These are phyloP conservation scores for Nyctereutes procyonoides DNA, from an alignment of 2,113 vertebrate genomes.

Conservation along the genomic window DNA sequence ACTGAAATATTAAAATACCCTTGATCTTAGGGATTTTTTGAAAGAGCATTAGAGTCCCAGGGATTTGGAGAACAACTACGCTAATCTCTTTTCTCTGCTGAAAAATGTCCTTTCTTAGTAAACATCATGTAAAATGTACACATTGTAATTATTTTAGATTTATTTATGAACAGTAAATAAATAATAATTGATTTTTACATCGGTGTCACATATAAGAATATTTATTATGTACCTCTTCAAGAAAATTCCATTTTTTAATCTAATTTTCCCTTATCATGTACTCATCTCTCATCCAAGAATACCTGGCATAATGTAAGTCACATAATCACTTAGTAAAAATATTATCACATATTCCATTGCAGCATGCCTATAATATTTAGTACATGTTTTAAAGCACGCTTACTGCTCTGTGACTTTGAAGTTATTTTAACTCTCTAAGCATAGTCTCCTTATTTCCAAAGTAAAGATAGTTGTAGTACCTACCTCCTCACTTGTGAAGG, in stretches of 20 bases:
- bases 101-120: conserved; percentile 20
- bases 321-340: neutral
- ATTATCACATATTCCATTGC: neutral
- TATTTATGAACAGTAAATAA: conserved; percentile 1
- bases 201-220: neutral
- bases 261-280: neutral
- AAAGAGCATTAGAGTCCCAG: neutral
- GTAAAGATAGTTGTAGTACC: neutral
- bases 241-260: neutral
- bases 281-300: neutral
- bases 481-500: neutral
- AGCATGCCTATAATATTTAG: neutral
- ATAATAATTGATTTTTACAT: neutral
- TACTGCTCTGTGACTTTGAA: neutral
- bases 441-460: neutral
- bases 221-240: conserved; percentile 30
- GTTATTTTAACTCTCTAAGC: neutral
- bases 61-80: neutral
- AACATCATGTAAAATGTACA: neutral
- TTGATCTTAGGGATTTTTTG: neutral
- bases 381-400: neutral
- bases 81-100: neutral
- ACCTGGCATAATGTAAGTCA: neutral
- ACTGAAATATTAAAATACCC: neutral
- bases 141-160: neutral